Evolutionary conservation across 1,140 invertebrate species (phyloP).

Genomic region (Hermetia illucens): DNA sequence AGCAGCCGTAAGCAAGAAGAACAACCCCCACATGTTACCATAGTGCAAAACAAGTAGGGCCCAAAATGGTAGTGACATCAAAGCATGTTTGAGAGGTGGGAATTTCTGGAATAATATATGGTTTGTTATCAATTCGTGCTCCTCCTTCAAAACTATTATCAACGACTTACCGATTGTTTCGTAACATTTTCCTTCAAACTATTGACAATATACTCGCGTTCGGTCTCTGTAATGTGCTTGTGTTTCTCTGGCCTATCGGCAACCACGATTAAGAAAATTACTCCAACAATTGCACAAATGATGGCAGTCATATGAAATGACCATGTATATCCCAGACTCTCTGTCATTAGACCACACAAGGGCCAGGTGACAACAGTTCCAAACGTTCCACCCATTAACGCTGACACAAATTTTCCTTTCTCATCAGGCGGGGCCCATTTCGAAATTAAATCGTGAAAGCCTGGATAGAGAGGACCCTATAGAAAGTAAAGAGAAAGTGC

Average conservation of each 20-base stretch:
- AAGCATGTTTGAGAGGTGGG: conserved; percentile 41
- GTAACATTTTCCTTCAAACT: conserved; percentile 32
- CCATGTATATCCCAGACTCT: conserved; percentile 50
- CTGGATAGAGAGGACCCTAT: conserved; percentile 56
- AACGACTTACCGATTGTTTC: conserved; percentile 17
- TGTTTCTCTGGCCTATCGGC: conserved; percentile 59
- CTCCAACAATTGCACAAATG: conserved; percentile 43
- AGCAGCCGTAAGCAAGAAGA: conserved; percentile 70
- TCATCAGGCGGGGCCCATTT: conserved; percentile 62
- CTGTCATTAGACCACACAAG: conserved; percentile 47
- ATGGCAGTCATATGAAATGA: conserved; percentile 57
- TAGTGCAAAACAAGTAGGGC: conserved; percentile 51
- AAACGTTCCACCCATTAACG: conserved; percentile 58
- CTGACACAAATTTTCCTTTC: conserved; percentile 60
- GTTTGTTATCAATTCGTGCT: background rate
- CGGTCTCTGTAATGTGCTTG: conserved; percentile 56
- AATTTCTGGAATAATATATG: conserved; percentile 24
- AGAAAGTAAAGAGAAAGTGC: conserved; percentile 8
- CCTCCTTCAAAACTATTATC: background rate
- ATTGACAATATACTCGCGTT: conserved; percentile 59
- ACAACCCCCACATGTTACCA: conserved; percentile 65
- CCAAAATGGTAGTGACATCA: conserved; percentile 51
- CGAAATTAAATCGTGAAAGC: conserved; percentile 52
- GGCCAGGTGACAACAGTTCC: conserved; percentile 64
- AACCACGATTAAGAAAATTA: conserved; percentile 47